Evolutionary conservation across 2,113 vertebrate genomes (phyloP).

Genomic region (Saccopteryx bilineata): DNA sequence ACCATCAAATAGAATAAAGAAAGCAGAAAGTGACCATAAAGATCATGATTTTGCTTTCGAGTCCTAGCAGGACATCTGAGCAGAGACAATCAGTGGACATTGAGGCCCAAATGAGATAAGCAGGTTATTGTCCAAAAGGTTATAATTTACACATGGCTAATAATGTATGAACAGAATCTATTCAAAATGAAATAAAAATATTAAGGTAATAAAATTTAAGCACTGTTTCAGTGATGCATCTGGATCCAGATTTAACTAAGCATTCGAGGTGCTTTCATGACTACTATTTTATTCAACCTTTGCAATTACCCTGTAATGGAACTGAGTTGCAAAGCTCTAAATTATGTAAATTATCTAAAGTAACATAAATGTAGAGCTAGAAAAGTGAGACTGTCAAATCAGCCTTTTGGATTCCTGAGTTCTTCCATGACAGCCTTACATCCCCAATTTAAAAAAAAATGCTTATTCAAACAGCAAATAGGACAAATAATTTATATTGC

Average conservation of each 20-base stretch:
- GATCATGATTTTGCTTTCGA: not conserved
- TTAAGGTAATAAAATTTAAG: constrained; percentile 26
- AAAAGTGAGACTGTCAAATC: not conserved
- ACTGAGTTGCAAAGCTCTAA: not conserved
- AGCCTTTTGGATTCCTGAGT: not conserved
- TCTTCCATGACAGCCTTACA: not conserved
- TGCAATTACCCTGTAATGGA: constrained; percentile 42
- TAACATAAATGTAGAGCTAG: not conserved
- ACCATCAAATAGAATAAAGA: not conserved
- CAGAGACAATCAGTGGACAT: not conserved
- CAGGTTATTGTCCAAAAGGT: not conserved
- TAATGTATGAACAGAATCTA: not conserved
- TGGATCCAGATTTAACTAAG: constrained; percentile 52
- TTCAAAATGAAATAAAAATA: constrained; percentile 58
- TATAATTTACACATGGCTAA: not conserved
- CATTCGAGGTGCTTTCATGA: not conserved
- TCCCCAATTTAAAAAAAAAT: not conserved
- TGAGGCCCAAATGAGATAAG: not conserved
- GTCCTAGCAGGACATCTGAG: not conserved
- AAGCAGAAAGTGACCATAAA: not conserved
- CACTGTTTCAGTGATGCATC: not conserved
- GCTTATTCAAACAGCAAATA: not conserved
- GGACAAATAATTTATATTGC: not conserved
- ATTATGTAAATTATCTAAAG: constrained; percentile 48
- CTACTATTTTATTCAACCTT: constrained; percentile 58